Percentiles rank a stretch among this genome's conserved stretches.
These are phyloP conservation scores for Girardinus metallicus DNA, from an alignment of 2,797 vertebrate genomes.

Conservation along the genomic window DNA sequence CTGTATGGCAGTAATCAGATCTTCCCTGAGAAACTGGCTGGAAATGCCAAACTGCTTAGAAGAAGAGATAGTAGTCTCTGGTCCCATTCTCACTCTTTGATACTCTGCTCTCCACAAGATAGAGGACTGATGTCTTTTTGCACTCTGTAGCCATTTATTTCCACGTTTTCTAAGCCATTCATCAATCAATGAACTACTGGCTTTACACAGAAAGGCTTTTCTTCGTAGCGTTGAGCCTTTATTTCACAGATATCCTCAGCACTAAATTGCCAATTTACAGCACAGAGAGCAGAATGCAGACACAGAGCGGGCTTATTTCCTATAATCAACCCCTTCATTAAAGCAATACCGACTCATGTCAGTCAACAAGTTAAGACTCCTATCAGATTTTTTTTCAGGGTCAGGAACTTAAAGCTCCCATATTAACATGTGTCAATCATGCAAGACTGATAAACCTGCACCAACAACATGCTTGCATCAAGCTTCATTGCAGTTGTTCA, in stretches of 20 bases:
- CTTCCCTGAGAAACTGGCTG: slow-evolving; percentile 33
- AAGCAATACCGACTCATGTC: slow-evolving; percentile 31
- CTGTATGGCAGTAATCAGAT: slow-evolving; percentile 17
- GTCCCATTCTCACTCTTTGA: slow-evolving; percentile 40
- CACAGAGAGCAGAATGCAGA: slow-evolving; percentile 45
- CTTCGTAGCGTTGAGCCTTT: slow-evolving; percentile 56
- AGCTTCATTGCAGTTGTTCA: slow-evolving; percentile 8
- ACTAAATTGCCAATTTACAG: slow-evolving; percentile 75
- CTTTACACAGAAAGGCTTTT: slow-evolving; percentile 55
- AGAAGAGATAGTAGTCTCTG: slow-evolving; percentile 38
- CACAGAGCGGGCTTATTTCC: slow-evolving; percentile 60
- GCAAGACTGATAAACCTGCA: slow-evolving; percentile 19
- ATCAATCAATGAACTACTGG: slow-evolving; percentile 74
- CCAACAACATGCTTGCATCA: slow-evolving; percentile 20
- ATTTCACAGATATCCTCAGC: slow-evolving; percentile 75
- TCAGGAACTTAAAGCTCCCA: slow-evolving; percentile 28
- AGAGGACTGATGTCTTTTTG: slow-evolving; percentile 61
- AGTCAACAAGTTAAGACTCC: slow-evolving; percentile 42
- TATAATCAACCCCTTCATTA: slow-evolving; percentile 67
- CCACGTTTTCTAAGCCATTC: slow-evolving; percentile 73
- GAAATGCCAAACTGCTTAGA: slow-evolving; percentile 13
- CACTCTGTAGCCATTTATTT: slow-evolving; percentile 66
- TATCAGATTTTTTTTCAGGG: slow-evolving; percentile 34
- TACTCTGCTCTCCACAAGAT: slow-evolving; percentile 43
- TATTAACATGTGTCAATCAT: slow-evolving; percentile 54